Evolutionary conservation across 2,888 invertebrate species (phyloP).

Genomic region (Liodrosophila aerea): DNA sequence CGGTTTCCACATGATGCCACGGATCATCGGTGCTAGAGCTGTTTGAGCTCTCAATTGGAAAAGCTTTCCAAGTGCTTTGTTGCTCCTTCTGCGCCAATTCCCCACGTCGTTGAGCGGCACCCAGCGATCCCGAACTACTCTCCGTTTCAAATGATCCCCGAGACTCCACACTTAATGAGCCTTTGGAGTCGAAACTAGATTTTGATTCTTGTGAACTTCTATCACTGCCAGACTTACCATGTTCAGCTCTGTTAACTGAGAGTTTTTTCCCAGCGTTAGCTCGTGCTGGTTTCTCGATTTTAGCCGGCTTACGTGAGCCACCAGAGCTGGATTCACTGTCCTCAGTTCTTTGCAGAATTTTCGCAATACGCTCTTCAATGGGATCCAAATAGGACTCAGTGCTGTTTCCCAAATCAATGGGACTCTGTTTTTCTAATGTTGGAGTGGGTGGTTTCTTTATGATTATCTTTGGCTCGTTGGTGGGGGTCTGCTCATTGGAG

Average conservation of each 20-base stretch:
- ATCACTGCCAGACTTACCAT: constrained; percentile 79
- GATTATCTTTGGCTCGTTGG: constrained; percentile 73
- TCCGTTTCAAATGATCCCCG: constrained; percentile 89
- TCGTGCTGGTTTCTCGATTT: constrained; percentile 82
- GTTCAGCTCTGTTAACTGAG: constrained; percentile 81
- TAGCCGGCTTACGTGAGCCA: constrained; percentile 84
- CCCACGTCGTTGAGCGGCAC: constrained; percentile 87
- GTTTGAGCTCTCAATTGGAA: constrained; percentile 92
- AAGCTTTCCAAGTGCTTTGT: constrained; percentile 91
- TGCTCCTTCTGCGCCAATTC: constrained; percentile 86
- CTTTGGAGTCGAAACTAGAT: constrained; percentile 86
- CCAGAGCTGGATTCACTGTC: constrained; percentile 86
- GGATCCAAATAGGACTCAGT: constrained; percentile 82
- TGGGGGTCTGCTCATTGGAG: constrained; percentile 82
- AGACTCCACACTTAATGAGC: constrained; percentile 87
- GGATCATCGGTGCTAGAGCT: constrained; percentile 94
- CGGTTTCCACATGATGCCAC: constrained; percentile 90
- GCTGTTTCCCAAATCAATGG: constrained; percentile 86
- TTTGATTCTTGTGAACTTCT: constrained; percentile 84
- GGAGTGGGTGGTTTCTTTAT: constrained; percentile 83
- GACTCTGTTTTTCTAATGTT: constrained; percentile 86
- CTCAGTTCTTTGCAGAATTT: constrained; percentile 82
- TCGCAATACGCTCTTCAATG: constrained; percentile 83
- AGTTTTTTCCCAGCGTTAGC: constrained; percentile 81
- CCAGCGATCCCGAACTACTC: constrained; percentile 89